Evolutionary conservation across 2,888 invertebrate species (phyloP), one percentile per base, ranked within the genome.

Genomic region (Habroteleia sp.): DNA sequence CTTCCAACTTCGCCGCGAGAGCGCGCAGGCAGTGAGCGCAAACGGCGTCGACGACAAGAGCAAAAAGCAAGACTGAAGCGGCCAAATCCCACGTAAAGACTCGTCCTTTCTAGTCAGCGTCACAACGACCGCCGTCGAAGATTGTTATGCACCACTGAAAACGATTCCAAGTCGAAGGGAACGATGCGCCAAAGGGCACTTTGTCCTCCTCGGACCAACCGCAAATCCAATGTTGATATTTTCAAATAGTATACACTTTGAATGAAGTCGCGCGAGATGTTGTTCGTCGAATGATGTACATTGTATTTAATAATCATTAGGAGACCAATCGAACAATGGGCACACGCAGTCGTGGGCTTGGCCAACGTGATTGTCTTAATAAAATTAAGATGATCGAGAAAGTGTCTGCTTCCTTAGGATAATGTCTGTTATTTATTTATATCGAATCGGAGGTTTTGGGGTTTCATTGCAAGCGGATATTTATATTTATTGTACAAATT

Each of bases 1-100:
- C 82, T 92, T 91, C 89, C 93, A 93, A 82, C 87, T 93, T 13
- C 91, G 90, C 78, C 88, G 91, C 71, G 90, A 91, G 81, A 86
- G 87, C 7, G 82, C 84, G 50, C 85, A 85, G 63, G 83, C 87
- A 14, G 79, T 86, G 31, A 86, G 85, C 41, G 86, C 87, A 27
- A 89, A 88, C 63, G 90, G 90, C 25, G 88, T 90, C 41, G 90
- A 90, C 52, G 88, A 89, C 35, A 90, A 90, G 86, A 84, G 84
- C 73, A 89, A 89, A 81, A 90, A 90, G 83, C 89, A 89, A 88
- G 90, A 90, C 87, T 90, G 88, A 90, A 85, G 50, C 39, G 66
- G 35, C 66, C 46, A 75, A 73, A 54, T n/a, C 23, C 31, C 13
- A 31, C 5, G 8, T 27, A 14, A 65, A 58, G 7, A 63, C 29